These are phyloP conservation scores for Notamacropus eugenii DNA, from an alignment of 2,797 vertebrate species.

Conservation along the genomic window DNA sequence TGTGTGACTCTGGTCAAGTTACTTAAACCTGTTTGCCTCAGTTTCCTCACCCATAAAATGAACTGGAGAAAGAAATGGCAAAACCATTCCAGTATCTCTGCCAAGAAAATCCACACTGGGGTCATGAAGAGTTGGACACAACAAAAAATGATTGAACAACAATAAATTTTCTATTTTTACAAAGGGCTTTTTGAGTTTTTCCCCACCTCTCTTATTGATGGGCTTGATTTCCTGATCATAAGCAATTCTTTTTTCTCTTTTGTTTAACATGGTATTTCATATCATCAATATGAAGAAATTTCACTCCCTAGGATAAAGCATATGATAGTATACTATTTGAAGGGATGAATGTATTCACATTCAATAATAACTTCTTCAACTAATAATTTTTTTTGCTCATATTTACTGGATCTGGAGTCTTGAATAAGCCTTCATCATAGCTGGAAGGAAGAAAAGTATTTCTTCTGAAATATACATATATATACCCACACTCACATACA, in stretches of 20 bases:
- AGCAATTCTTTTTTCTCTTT: neutral
- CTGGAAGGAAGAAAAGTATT: slow-evolving; percentile 89
- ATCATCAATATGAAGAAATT: neutral
- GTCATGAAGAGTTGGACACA: neutral
- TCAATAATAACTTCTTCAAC: slow-evolving; percentile 94
- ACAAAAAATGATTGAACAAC: neutral
- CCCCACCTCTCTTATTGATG: neutral
- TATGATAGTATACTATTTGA: neutral
- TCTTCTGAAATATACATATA: slow-evolving; percentile 74
- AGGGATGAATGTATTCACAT: slow-evolving; percentile 82
- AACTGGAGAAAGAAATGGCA: too few species aligned
- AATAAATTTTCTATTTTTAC: neutral
- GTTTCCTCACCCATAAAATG: too few species aligned
- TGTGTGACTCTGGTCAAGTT: too few species aligned
- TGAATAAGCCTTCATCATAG: slow-evolving; percentile 87
- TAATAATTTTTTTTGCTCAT: slow-evolving; percentile 94
- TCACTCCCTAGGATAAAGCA: neutral
- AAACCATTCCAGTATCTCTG: too few species aligned
- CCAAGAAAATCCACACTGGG: too few species aligned
- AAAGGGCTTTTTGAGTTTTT: neutral
- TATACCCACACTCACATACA: neutral
- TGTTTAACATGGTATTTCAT: neutral
- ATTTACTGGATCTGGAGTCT: slow-evolving; percentile 83
- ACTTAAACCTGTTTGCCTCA: too few species aligned
- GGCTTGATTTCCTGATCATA: neutral